These are phyloP conservation scores for Eilema griseolum DNA, from an alignment of 2,888 invertebrate genomes.

Conservation along the genomic window DNA sequence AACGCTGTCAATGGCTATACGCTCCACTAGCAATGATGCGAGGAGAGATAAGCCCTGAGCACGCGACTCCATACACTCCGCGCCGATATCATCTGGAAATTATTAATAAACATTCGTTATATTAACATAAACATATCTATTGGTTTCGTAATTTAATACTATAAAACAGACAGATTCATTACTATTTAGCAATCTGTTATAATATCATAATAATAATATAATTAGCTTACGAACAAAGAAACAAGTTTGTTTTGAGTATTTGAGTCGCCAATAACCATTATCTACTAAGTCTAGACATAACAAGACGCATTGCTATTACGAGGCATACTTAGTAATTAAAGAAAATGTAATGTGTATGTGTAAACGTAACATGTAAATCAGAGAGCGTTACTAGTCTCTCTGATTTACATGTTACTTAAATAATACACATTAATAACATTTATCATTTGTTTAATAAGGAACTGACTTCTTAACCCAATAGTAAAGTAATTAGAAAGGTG, in stretches of 20 bases:
- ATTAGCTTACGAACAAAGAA: not conserved
- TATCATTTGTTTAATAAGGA: not conserved
- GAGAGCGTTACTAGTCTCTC: no score
- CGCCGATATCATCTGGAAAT: conserved; percentile 62
- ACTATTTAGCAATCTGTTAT: not conserved
- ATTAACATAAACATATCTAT: not conserved
- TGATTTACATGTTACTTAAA: no score
- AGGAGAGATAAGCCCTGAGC: conserved; percentile 67
- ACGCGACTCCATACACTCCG: conserved; percentile 55
- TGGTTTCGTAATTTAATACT: not conserved
- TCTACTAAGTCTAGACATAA: not conserved
- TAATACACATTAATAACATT: no score
- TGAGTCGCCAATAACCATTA: conserved; percentile 1
- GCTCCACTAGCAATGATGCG: conserved; percentile 63
- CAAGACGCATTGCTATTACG: not conserved
- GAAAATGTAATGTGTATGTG: not conserved
- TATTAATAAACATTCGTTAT: conserved; percentile 13
- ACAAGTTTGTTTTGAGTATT: conserved; percentile 4
- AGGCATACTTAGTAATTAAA: not conserved
- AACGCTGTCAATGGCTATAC: conserved; percentile 61
- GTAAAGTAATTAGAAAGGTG: not conserved
- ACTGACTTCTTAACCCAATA: not conserved
- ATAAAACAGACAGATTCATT: not conserved
- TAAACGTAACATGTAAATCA: no score
- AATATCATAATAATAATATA: not conserved